Conservation (phyloP, 2,888 invertebrate genomes). For the Cosmia trapezina region DNA sequence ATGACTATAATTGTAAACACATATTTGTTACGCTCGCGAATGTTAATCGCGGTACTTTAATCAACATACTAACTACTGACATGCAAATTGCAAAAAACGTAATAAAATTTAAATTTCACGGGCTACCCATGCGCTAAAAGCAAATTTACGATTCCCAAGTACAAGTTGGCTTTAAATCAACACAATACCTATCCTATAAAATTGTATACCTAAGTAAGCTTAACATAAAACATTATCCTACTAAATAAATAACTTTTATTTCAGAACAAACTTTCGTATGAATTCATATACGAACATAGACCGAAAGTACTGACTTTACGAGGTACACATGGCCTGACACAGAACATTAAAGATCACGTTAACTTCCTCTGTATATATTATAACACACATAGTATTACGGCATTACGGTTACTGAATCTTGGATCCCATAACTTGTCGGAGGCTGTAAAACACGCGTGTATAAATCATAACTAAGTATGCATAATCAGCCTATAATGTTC, state of each 20-base stretch:
- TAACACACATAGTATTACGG: constrained; percentile 50
- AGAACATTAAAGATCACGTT: constrained; percentile 57
- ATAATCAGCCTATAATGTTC: no score
- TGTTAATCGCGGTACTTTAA: no score
- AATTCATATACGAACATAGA: constrained; percentile 37
- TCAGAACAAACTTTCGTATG: constrained; percentile 22
- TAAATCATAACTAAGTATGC: neutral
- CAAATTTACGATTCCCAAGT: neutral
- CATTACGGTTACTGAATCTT: constrained; percentile 53
- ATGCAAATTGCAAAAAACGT: no score
- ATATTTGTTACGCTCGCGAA: no score
- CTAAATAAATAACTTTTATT: constrained; percentile 10
- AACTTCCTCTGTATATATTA: constrained; percentile 46
- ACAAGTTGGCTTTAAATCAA: neutral
- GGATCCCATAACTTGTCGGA: constrained; percentile 57
- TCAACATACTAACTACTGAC: no score
- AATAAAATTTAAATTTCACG: no score
- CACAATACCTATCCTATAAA: neutral
- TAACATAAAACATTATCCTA: neutral
- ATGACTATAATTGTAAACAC: no score
- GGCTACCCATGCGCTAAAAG: neutral
- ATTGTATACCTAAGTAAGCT: neutral
- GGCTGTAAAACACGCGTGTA: constrained; percentile 47
- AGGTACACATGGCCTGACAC: constrained; percentile 35
- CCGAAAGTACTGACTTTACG: constrained; percentile 12